These are phyloP conservation scores for Radopholus similis DNA, from an alignment of 1,140 invertebrate species.

Conservation along the genomic window DNA sequence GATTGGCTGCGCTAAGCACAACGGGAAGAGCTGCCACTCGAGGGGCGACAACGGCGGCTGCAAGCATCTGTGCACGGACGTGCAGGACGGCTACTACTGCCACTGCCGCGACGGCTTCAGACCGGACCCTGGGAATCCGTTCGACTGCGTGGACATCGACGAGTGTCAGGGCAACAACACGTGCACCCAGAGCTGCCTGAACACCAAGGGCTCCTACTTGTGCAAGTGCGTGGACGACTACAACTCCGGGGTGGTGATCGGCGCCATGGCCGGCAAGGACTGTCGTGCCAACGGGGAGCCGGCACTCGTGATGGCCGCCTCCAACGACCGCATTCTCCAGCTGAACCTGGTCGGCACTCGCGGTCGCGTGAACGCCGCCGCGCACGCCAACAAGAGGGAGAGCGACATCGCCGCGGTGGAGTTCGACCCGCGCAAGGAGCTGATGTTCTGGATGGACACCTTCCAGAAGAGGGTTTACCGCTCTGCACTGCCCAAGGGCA, in stretches of 20 bases:
- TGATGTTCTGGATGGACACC: conserved; percentile 59
- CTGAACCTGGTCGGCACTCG: conserved; percentile 37
- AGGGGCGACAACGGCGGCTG: conserved; percentile 56
- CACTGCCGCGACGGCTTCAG: conserved; percentile 57
- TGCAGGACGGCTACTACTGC: conserved; percentile 52
- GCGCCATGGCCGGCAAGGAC: conserved; percentile 57
- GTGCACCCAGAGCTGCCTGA: conserved; percentile 90
- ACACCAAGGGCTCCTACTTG: conserved; percentile 87
- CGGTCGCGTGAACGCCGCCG: conserved; percentile 51
- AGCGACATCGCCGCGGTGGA: conserved; percentile 54
- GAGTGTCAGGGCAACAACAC: conserved; percentile 88
- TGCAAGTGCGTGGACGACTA: conserved; percentile 93
- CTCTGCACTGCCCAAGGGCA: conserved; percentile 53
- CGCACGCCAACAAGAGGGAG: conserved; percentile 24
- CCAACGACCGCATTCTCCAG: conserved; percentile 53
- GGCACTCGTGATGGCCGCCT: conserved; percentile 51
- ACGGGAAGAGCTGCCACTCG: conserved; percentile 54
- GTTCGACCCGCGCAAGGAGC: conserved; percentile 49
- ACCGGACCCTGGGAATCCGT: conserved; percentile 51
- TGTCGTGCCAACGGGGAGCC: conserved; percentile 60
- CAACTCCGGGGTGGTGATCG: conserved; percentile 56
- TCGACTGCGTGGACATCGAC: conserved; percentile 72
- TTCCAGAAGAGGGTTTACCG: conserved; percentile 41
- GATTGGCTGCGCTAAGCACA: conserved; percentile 63
- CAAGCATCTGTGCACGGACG: conserved; percentile 55